These are phyloP conservation scores for Thaumatotibia leucotreta DNA, from an alignment of 1,140 invertebrate species.

Conservation along the genomic window DNA sequence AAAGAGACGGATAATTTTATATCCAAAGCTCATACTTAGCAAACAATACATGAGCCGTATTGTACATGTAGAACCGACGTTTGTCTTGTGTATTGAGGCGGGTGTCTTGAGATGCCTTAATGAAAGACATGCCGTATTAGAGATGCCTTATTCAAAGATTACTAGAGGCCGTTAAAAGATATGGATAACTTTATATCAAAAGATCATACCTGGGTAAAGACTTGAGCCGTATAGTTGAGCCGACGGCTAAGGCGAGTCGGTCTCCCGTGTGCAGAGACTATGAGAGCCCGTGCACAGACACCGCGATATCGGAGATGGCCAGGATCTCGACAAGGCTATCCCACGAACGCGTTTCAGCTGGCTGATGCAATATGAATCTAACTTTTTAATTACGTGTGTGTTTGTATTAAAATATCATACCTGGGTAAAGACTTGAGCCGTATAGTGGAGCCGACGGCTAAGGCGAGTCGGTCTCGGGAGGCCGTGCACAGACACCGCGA, in stretches of 20 bases:
- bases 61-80: too few species aligned
- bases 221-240: constrained; percentile 40
- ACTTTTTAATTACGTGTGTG: too few species aligned
- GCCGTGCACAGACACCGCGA: constrained; percentile 48
- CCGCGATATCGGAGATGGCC: constrained; percentile 51
- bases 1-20: too few species aligned
- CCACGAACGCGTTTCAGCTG: constrained; percentile 59
- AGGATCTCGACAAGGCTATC: constrained; percentile 65
- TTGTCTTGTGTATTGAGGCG: too few species aligned
- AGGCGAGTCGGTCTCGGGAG: constrained; percentile 40
- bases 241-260: constrained; percentile 45
- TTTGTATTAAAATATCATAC: background rate
- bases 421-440: constrained; percentile 46
- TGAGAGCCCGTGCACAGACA: constrained; percentile 44
- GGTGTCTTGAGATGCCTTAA: too few species aligned
- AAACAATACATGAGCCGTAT: too few species aligned
- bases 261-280: constrained; percentile 36
- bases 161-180: too few species aligned
- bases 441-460: constrained; percentile 45
- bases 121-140: too few species aligned
- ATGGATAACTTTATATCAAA: background rate
- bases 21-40: too few species aligned
- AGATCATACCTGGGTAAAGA: constrained; percentile 30
- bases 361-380: too few species aligned
- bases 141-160: too few species aligned